Evolutionary conservation across 2,888 invertebrate genomes (phyloP).

Genomic region (Philereme vetulata): DNA sequence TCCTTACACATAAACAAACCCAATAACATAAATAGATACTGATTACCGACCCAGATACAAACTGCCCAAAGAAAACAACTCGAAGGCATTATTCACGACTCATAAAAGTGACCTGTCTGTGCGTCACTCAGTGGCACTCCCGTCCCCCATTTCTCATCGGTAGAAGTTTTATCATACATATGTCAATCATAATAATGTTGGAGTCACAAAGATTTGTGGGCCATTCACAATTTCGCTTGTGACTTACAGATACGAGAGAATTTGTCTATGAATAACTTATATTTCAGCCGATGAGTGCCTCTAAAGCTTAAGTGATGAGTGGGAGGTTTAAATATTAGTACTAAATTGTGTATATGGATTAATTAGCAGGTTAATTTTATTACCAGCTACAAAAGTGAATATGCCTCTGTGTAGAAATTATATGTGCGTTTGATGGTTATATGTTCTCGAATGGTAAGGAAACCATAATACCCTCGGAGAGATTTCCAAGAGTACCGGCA

Average conservation of each 20-base stretch:
- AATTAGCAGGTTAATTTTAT: too few species aligned
- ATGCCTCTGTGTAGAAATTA: too few species aligned
- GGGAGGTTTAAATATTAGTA: neutral
- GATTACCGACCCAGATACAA: slow-evolving; percentile 13
- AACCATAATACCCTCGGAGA: too few species aligned
- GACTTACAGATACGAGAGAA: slow-evolving; percentile 20
- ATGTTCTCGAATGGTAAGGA: too few species aligned
- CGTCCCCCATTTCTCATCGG: slow-evolving; percentile 28
- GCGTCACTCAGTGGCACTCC: slow-evolving; percentile 6
- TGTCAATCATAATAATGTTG: slow-evolving; percentile 52
- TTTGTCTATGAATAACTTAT: slow-evolving; percentile 9
- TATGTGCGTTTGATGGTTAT: too few species aligned
- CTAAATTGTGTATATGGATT: neutral
- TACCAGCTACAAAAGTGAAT: too few species aligned
- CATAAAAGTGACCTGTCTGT: slow-evolving; percentile 13
- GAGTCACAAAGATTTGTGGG: slow-evolving; percentile 36
- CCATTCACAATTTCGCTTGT: slow-evolving; percentile 33
- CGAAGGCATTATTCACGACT: slow-evolving; percentile 10
- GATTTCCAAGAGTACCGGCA: too few species aligned
- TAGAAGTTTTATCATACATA: slow-evolving; percentile 47
- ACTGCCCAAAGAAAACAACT: slow-evolving; percentile 6
- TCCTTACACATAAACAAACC: slow-evolving; percentile 5
- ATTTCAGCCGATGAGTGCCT: neutral
- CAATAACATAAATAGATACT: slow-evolving; percentile 9
- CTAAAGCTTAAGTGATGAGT: slow-evolving; percentile 4